A percentile compares a stretch with the other conserved stretches of the same genome.
Conservation (phyloP, 2,888 invertebrate genomes). For the Erebia epiphron region DNA sequence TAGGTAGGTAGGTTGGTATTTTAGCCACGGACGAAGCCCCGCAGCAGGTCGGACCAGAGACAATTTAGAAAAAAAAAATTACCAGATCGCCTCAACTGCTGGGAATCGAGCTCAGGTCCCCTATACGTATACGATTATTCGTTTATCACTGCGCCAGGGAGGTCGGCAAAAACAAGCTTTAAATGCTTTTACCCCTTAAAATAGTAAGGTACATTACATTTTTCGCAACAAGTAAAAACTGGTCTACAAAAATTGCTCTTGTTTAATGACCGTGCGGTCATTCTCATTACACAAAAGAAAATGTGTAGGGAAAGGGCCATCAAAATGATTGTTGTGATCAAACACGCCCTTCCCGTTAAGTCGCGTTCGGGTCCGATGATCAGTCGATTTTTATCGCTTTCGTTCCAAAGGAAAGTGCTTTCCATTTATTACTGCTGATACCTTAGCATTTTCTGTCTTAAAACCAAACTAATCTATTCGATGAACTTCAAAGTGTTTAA, state of each 20-base stretch:
- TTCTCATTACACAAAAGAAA: conserved; percentile 5
- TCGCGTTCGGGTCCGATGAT: conserved; percentile 48
- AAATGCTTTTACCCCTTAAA: no score
- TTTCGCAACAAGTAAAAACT: background rate
- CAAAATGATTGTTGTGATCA: conserved; percentile 55
- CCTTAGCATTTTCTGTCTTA: conserved; percentile 37
- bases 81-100: no score
- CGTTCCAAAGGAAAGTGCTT: conserved; percentile 49
- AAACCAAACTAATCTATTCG: background rate
- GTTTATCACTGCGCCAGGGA: no score
- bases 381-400: conserved; percentile 60
- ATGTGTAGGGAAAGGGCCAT: conserved; percentile 44
- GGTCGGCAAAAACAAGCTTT: no score
- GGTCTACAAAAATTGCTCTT: background rate
- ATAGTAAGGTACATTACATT: no score
- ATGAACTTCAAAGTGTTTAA: background rate
- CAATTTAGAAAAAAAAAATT: no score
- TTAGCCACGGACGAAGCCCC: no score
- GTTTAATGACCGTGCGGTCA: background rate
- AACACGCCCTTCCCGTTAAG: conserved; percentile 56
- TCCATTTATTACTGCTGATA: conserved; percentile 42
- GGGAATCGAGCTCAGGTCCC: no score
- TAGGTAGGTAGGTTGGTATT: no score
- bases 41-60: no score
- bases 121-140: no score